Evolutionary conservation across 2,888 invertebrate species (phyloP), one percentile per base, ranked within the genome.

Genomic region (Villa cingulata): DNA sequence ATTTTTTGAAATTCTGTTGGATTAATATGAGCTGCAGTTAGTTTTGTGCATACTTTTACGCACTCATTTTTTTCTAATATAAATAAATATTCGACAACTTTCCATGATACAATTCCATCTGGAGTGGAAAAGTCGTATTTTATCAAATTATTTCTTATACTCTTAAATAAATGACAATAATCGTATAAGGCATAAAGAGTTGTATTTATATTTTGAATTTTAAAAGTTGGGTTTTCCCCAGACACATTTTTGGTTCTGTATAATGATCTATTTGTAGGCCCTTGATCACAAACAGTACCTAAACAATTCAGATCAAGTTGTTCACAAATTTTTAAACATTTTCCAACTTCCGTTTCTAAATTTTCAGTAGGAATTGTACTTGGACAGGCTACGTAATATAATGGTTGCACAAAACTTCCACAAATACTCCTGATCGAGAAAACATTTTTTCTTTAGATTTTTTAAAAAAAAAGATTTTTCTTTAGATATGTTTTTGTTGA

Each of bases 1-100:
- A 53, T 51, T 51, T 53, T 53, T 41, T 54, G 46, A 43, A 54
- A 51, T n/a, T n/a, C n/a, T n/a, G 46, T 46, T 16, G 48, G 51
- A 14, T 51, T 34, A 39, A 51, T 51, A 19, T 51, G 51, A 18
- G 48, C 49, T 2, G 37, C 41, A n/a, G 52, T 51, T 14, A 51
- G 36, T 44, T 52, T 48, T 29, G 45, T 42, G 14, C 39, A 48
- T 10, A 45, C 38, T 39, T 45, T 50, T 4, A 36, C 42, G 1
- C 16, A 45, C n/a, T 45, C 15, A 27, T 41, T 29, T 41, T 23
- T 42, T 32, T 50, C 46, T 19, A 23, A 34, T 10, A 47, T 41
- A 29, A 44, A 47, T 19, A 50, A 37, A 27, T 39, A 47, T 44
- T 44, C 42, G 27, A 45, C 42, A 20, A 47, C 17, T 40, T 48